phyloP scores from a whole-genome alignment of 2,797 vertebrate genomes.

The Erpetoichthys calabaricus region DNA sequence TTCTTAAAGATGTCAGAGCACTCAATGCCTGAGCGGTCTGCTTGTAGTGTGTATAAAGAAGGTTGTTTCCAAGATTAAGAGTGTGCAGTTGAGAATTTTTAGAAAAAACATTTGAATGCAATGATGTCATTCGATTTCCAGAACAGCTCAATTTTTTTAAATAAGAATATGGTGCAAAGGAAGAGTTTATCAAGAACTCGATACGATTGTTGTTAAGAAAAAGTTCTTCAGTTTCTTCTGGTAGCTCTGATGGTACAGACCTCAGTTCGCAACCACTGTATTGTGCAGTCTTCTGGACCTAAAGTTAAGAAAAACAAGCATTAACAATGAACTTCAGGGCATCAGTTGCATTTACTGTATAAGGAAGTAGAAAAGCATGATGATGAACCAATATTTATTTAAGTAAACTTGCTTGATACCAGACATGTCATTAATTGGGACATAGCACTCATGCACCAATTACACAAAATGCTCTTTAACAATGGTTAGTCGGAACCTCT shows the following conservation, averaged over 20 bases:
- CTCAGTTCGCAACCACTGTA: conserved; percentile 49
- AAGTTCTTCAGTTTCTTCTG: conserved; percentile 42
- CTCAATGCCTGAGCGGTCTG: conserved; percentile 54
- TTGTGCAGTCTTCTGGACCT: conserved; percentile 51
- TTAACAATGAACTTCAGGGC: not conserved
- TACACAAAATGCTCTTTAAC: too few relatives aligned
- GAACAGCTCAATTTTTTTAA: conserved; percentile 57
- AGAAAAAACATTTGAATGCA: conserved; percentile 48
- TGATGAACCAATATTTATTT: too few relatives aligned
- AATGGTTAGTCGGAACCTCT: too few relatives aligned
- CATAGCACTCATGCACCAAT: too few relatives aligned
- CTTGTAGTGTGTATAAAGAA: conserved; percentile 44
- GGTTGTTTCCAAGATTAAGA: conserved; percentile 67
- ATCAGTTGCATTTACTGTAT: too few relatives aligned
- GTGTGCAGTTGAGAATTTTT: conserved; percentile 36
- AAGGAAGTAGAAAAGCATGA: too few relatives aligned
- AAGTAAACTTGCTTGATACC: too few relatives aligned
- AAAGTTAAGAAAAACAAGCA: conserved; percentile 18
- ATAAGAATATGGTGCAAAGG: conserved; percentile 47
- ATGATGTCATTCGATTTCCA: conserved; percentile 46
- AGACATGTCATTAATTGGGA: too few relatives aligned
- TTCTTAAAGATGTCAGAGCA: conserved; percentile 38
- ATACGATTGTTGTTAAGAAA: conserved; percentile 70
- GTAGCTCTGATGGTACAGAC: conserved; percentile 49
- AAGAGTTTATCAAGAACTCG: conserved; percentile 44